phyloP scores from a whole-genome alignment of 2,113 vertebrate genomes.

The Sorex araneus region DNA sequence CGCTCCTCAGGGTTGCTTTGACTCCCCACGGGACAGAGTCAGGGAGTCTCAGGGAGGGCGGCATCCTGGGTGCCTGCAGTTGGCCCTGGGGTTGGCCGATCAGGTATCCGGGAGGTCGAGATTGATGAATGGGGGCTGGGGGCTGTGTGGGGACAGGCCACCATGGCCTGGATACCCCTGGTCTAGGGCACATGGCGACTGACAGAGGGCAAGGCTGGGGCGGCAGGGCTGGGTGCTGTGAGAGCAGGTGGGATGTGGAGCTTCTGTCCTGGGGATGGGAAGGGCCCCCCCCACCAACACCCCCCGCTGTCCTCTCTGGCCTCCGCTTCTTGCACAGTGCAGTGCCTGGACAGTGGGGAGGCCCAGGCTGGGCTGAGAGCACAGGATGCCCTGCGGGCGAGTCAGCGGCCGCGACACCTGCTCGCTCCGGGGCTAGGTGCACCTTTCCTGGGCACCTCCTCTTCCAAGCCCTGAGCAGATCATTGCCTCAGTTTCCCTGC shows the following conservation, averaged over 20 bases:
- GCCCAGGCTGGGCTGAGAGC: too few relatives aligned
- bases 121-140: background rate
- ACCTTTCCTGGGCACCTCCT: background rate
- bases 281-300: too few relatives aligned
- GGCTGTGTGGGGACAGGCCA: background rate
- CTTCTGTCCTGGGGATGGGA: background rate
- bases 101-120: background rate
- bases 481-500: slow-evolving; percentile 72
- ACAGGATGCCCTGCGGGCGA: too few relatives aligned
- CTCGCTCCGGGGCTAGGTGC: background rate
- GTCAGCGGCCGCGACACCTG: too few relatives aligned
- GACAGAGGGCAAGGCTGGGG: background rate
- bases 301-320: background rate
- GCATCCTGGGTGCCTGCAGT: background rate
- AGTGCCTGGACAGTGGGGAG: background rate
- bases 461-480: background rate
- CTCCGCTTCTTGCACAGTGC: background rate
- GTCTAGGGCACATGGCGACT: background rate
- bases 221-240: background rate
- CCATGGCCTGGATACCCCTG: background rate
- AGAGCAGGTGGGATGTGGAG: background rate
- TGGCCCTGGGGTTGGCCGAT: background rate
- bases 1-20: background rate
- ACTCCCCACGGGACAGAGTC: background rate
- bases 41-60: background rate